These are phyloP conservation scores for Poeciliopsis prolifica DNA, from an alignment of 2,113 vertebrate species.

Conservation along the genomic window DNA sequence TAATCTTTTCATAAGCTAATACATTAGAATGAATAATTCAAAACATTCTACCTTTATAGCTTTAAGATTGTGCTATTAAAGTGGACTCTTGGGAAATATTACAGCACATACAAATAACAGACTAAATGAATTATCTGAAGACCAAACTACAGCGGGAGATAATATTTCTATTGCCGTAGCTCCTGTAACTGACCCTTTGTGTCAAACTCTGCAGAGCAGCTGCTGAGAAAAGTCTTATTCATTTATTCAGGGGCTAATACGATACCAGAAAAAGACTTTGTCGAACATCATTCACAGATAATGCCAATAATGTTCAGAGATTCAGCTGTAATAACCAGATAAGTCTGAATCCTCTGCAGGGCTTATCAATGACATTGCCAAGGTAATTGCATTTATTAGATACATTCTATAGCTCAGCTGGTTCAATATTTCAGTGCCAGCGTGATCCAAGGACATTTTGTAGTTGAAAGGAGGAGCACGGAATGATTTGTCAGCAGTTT, in stretches of 20 bases:
- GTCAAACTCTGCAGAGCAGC: background rate
- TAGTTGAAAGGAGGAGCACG: slow-evolving; percentile 35
- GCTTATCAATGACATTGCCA: slow-evolving; percentile 59
- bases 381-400: slow-evolving; percentile 50
- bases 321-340: slow-evolving; percentile 52
- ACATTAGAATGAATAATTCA: background rate
- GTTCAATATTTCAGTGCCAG: slow-evolving; percentile 47
- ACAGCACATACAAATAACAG: background rate
- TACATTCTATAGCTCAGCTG: slow-evolving; percentile 34
- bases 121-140: slow-evolving; percentile 12
- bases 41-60: background rate
- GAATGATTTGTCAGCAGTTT: slow-evolving; percentile 24
- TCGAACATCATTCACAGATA: slow-evolving; percentile 57
- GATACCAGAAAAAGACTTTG: slow-evolving; percentile 48
- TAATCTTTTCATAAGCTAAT: background rate
- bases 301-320: slow-evolving; percentile 48
- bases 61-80: slow-evolving; percentile 7
- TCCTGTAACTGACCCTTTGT: slow-evolving; percentile 14
- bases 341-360: slow-evolving; percentile 40
- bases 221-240: slow-evolving; percentile 16
- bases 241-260: slow-evolving; percentile 31
- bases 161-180: slow-evolving; percentile 21
- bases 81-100: background rate
- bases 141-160: slow-evolving; percentile 17
- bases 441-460: slow-evolving; percentile 50